Conservation (phyloP, 2,113 vertebrate genomes). For the Acinonyx jubatus region DNA sequence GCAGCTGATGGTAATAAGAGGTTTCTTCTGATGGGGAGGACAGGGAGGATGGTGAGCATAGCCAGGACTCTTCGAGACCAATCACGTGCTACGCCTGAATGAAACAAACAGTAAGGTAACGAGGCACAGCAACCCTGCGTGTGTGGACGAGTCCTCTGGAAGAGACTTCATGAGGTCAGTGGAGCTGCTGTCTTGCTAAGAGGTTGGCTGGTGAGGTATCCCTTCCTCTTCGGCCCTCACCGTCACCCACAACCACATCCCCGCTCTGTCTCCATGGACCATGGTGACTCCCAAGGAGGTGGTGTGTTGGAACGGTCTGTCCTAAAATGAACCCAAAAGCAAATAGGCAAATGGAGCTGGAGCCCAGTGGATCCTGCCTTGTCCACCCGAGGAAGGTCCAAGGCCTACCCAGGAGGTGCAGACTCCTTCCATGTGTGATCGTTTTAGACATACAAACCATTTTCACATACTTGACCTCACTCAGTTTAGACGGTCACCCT, state of each 20-base stretch:
- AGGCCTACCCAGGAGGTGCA: not conserved
- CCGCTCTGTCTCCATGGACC: not conserved
- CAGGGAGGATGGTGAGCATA: not conserved
- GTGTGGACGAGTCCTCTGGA: not conserved
- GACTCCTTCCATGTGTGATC: no score
- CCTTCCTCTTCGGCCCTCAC: not conserved
- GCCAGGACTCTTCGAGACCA: not conserved
- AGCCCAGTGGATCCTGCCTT: not conserved
- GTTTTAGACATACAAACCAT: accelerated
- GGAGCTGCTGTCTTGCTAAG: accelerated
- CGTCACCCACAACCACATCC: accelerated
- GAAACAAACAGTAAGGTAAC: not conserved
- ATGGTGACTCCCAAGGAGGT: accelerated
- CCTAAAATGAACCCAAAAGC: not conserved
- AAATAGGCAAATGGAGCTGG: not conserved
- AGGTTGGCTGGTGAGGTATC: not conserved
- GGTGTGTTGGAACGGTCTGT: not conserved
- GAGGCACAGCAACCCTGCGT: accelerated
- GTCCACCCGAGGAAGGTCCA: not conserved
- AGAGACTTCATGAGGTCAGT: not conserved
- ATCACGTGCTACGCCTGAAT: accelerated
- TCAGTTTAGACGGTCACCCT: not conserved
- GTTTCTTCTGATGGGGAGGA: not conserved
- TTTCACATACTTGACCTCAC: not conserved
- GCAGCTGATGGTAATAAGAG: not conserved